These are phyloP conservation scores for Phalacrocorax aristotelis DNA, from an alignment of 2,113 vertebrate genomes.

Conservation along the genomic window DNA sequence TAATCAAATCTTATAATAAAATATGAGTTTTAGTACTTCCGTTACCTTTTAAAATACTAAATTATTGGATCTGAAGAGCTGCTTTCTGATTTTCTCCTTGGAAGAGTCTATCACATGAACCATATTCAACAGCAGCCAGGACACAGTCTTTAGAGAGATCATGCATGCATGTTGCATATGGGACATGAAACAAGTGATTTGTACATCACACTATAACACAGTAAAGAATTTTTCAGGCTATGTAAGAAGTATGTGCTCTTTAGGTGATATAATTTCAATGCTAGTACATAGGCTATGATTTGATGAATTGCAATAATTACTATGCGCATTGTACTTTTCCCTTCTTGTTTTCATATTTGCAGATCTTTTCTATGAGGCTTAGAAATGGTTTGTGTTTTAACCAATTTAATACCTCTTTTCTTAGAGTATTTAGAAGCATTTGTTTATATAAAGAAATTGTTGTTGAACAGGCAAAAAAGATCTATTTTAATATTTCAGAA, in stretches of 20 bases:
- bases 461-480: conserved; percentile 30
- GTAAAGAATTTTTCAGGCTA: neutral
- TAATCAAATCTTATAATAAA: neutral
- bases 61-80: neutral
- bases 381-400: conserved; percentile 54
- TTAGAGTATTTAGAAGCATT: conserved; percentile 40
- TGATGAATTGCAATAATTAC: conserved; percentile 63
- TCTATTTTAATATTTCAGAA: conserved; percentile 52
- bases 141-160: neutral
- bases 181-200: neutral
- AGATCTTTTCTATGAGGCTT: conserved; percentile 13
- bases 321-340: conserved; percentile 23
- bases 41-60: neutral
- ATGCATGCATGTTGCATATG: neutral
- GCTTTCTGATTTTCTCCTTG: neutral
- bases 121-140: neutral
- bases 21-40: neutral
- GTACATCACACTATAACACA: neutral
- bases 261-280: neutral
- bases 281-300: neutral
- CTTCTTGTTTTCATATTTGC: conserved; percentile 34
- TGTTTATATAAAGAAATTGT: conserved; percentile 28
- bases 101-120: neutral
- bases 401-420: conserved; percentile 40
- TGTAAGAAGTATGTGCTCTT: neutral